Conservation (phyloP, 1,140 invertebrate genomes). For the Drosophila cardini region DNA sequence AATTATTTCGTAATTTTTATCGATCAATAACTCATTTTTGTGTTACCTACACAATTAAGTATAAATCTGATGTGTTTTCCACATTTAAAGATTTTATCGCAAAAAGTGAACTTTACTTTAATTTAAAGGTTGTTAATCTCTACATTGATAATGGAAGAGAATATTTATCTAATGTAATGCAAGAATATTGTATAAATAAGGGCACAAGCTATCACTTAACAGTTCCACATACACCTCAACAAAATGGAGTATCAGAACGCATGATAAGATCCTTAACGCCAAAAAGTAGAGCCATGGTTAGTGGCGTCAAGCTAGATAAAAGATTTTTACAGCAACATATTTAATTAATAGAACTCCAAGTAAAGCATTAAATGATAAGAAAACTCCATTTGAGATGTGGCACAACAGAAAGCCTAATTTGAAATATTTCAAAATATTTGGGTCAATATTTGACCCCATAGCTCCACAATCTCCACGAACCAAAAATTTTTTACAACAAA, state of each 20-base stretch:
- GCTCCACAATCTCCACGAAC: too few relatives aligned
- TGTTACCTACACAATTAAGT: too few relatives aligned
- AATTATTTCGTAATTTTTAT: too few relatives aligned
- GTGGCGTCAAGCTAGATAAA: not conserved
- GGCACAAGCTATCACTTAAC: not conserved
- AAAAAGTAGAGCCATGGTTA: not conserved
- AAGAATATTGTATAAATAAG: not conserved
- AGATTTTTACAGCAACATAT: not conserved
- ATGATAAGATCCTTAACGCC: not conserved
- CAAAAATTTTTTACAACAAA: too few relatives aligned
- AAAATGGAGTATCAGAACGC: not conserved
- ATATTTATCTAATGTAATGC: not conserved
- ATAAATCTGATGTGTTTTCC: too few relatives aligned
- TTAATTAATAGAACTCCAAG: not conserved
- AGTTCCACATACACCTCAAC: not conserved
- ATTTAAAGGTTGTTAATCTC: too few relatives aligned
- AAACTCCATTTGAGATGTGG: not conserved
- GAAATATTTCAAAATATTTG: constrained; percentile 3
- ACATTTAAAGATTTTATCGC: too few relatives aligned
- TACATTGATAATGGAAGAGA: too few relatives aligned
- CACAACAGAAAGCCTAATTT: not conserved
- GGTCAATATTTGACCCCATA: too few relatives aligned
- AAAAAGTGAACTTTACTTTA: too few relatives aligned
- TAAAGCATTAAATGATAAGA: too few relatives aligned
- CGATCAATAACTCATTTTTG: too few relatives aligned